phyloP scores from a whole-genome alignment of 2,113 vertebrate species.

The Sialia sialis region DNA sequence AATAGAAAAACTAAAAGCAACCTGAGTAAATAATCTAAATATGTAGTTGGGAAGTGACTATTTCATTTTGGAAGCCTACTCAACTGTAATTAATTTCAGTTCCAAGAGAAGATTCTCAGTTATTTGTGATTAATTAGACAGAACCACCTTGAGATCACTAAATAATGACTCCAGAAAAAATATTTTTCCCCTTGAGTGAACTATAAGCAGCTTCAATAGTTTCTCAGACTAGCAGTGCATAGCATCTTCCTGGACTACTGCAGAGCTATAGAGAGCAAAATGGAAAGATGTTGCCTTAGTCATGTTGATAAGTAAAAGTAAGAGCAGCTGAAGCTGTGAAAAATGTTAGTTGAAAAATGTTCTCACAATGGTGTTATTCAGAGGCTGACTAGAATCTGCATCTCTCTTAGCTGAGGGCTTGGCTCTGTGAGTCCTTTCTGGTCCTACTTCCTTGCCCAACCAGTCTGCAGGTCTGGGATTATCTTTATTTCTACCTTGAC shows the following conservation, averaged over 20 bases:
- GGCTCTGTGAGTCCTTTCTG: neutral
- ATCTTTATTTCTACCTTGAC: neutral
- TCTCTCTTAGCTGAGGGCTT: neutral
- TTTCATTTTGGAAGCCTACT: neutral
- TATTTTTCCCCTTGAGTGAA: neutral
- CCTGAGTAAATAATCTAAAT: neutral
- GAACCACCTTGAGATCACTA: neutral
- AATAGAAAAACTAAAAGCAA: neutral
- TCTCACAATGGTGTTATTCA: neutral
- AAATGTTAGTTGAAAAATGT: neutral
- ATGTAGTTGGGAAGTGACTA: neutral
- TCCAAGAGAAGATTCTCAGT: neutral
- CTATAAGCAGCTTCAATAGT: neutral
- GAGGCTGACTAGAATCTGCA: neutral
- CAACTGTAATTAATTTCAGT: neutral
- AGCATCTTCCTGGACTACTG: neutral
- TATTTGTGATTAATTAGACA: neutral
- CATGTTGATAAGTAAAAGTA: neutral
- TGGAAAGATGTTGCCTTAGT: neutral
- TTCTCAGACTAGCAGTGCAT: neutral
- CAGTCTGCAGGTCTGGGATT: neutral
- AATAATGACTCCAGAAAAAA: neutral
- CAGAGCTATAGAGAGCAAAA: neutral
- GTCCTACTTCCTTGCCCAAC: neutral
- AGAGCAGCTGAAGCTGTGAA: neutral